Conservation (phyloP, 2,888 invertebrate species). For the Axea sp. region DNA sequence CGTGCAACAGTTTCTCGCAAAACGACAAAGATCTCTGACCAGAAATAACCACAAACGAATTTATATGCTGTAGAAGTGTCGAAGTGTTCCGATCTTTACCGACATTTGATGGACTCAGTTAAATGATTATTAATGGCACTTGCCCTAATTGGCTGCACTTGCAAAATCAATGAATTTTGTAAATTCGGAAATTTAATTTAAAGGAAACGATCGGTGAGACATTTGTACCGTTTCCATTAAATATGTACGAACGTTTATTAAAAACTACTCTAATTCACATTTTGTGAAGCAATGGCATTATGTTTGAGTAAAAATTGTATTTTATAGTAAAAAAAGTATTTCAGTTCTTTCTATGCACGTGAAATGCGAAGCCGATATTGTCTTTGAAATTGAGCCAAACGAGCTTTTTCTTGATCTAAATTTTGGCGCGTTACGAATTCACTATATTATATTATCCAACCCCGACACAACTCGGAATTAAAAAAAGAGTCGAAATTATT, state of each 20-base stretch:
- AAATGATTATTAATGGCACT: slow-evolving; percentile 13
- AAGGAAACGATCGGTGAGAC: too few species aligned
- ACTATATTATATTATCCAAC: slow-evolving; percentile 45
- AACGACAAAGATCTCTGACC: slow-evolving; percentile 30
- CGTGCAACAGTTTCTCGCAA: slow-evolving; percentile 57
- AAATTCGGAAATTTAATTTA: too few species aligned
- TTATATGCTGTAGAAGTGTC: slow-evolving; percentile 25
- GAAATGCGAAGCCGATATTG: slow-evolving; percentile 55
- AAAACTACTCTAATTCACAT: slow-evolving; percentile 34
- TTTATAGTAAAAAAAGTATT: slow-evolving; percentile 48
- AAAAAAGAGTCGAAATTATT: slow-evolving; percentile 15
- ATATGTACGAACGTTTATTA: too few species aligned
- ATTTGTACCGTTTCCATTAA: too few species aligned
- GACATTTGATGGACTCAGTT: slow-evolving; percentile 9
- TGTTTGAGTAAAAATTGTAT: too few species aligned
- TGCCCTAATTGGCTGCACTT: too few species aligned
- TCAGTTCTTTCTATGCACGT: slow-evolving; percentile 37
- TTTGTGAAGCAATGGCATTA: slow-evolving; percentile 34
- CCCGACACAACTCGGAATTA: slow-evolving; percentile 29
- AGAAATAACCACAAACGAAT: slow-evolving; percentile 53
- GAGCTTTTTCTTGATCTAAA: slow-evolving; percentile 54
- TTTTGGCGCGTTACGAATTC: slow-evolving; percentile 55
- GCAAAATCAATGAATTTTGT: too few species aligned
- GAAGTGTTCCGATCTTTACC: slow-evolving; percentile 34
- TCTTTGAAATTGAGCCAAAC: slow-evolving; percentile 57